These are phyloP conservation scores for Enoplosus armatus DNA, from an alignment of 2,797 vertebrate species.

Conservation along the genomic window DNA sequence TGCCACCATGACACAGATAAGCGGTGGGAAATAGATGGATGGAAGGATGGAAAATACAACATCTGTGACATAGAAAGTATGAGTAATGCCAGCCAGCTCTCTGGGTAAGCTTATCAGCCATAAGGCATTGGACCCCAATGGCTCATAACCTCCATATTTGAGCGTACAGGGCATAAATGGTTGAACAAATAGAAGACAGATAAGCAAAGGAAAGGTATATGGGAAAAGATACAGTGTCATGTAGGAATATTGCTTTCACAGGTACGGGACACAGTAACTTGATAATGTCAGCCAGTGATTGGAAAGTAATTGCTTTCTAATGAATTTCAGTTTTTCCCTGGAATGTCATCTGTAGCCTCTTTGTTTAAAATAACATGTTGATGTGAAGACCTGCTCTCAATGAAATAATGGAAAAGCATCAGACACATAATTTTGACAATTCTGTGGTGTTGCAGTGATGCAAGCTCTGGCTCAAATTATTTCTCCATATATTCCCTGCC, in stretches of 20 bases:
- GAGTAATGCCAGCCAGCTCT: slow-evolving; percentile 45
- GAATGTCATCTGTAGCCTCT: slow-evolving; percentile 70
- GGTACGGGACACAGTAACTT: slow-evolving; percentile 52
- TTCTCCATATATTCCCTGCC: slow-evolving; percentile 27
- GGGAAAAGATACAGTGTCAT: slow-evolving; percentile 63
- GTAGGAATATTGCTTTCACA: slow-evolving; percentile 70
- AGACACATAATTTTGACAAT: slow-evolving; percentile 31
- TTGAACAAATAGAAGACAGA: slow-evolving; percentile 70
- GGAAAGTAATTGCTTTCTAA: slow-evolving; percentile 78
- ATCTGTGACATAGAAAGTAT: slow-evolving; percentile 56
- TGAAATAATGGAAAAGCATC: slow-evolving; percentile 56
- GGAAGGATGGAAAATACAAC: slow-evolving; percentile 57
- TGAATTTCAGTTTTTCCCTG: slow-evolving; percentile 64
- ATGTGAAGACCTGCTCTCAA: slow-evolving; percentile 40
- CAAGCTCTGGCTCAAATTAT: slow-evolving; percentile 34
- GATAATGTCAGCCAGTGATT: slow-evolving; percentile 75
- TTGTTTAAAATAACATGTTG: slow-evolving; percentile 48
- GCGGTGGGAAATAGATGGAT: slow-evolving; percentile 36
- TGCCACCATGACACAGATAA: slow-evolving; percentile 54
- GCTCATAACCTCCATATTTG: slow-evolving; percentile 65
- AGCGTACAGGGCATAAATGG: slow-evolving; percentile 51
- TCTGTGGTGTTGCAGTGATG: slow-evolving; percentile 26
- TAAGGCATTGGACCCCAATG: slow-evolving; percentile 59
- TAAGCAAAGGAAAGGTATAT: slow-evolving; percentile 64
- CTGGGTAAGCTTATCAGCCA: slow-evolving; percentile 68